Base-by-base conservation (phyloP, 2,113 vertebrate species). In the Phyllostomus hastatus region DNA sequence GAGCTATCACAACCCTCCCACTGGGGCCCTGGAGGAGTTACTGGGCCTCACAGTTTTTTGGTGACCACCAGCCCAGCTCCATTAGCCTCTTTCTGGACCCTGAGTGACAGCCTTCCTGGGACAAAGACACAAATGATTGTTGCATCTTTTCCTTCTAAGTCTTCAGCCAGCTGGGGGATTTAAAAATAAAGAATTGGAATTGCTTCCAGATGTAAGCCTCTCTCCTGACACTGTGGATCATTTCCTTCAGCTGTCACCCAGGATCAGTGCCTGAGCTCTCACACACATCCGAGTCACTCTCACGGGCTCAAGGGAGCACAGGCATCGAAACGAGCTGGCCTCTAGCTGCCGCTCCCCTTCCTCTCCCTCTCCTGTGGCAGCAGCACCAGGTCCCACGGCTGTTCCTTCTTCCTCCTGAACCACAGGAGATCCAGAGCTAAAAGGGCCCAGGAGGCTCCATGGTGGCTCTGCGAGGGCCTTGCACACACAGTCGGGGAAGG, bases 141-240 rank as follows among this genome's bases (percentile, higher is more conserved):
- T 90, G 94, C 76, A 64, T 95, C 94, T 90, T 96, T 96, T 85
- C 79, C 92, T 97, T 94, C 66, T 87, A 69, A 95, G 90, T 81
- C 97, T 94, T 90, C 57, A 96, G 43, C 94, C 97, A 96, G 94
- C 97, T 96, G 95, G 80, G 82, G 76, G 85, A 94, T 97, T 97
- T 97, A 97, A 96, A 97, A 97, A 95, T 93, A 97, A 97, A 93
- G 81, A 96, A 94, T 78, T 92, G 92, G 76, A 94, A 96, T 70
- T 16, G 72, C 94, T 72, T 94, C 22, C 1, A 64, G 88, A 61
- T 90, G 43, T 92, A 87, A 96, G 70, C 80, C 52, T 94, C 75
- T 70, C 59, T 93, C 50, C 69, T 92, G 91, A 92, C 84, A 90
- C 64, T 88, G 96, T 89, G 94, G 87, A 81, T 95, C 93, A 93